Evolutionary conservation across 2,113 vertebrate species (phyloP).

Genomic region (Eretmochelys imbricata): DNA sequence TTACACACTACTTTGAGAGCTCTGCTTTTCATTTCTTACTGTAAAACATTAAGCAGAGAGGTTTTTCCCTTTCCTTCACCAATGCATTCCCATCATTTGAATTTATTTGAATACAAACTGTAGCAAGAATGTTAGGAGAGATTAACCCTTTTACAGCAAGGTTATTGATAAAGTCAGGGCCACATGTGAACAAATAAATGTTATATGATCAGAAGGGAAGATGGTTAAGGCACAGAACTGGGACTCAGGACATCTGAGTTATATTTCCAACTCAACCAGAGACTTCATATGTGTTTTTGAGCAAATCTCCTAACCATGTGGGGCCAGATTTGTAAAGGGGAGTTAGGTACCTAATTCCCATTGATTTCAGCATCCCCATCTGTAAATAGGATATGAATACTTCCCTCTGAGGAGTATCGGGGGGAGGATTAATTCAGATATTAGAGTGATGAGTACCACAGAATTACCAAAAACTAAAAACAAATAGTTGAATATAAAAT

Average conservation of each 20-base stretch:
- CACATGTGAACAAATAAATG: neutral
- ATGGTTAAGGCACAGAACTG: neutral
- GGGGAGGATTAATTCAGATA: neutral
- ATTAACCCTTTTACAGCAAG: neutral
- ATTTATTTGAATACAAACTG: neutral
- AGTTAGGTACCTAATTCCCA: neutral
- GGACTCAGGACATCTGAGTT: neutral
- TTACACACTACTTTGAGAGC: neutral
- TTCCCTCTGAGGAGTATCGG: neutral
- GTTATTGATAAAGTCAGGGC: neutral
- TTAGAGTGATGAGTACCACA: neutral
- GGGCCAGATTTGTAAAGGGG: neutral
- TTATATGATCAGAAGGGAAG: fast-evolving
- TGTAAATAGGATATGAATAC: neutral
- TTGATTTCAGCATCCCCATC: neutral
- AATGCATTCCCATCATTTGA: neutral
- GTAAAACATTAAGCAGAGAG: neutral
- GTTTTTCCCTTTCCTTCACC: neutral
- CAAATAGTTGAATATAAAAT: neutral
- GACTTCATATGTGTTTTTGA: neutral
- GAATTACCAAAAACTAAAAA: neutral
- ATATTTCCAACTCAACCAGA: neutral
- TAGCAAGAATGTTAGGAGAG: neutral
- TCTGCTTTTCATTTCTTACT: neutral
- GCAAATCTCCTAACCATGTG: neutral